Percentiles rank a stretch among this genome's conserved stretches.
These are phyloP conservation scores for Andrena fulva DNA, from an alignment of 2,888 invertebrate species.

Conservation along the genomic window DNA sequence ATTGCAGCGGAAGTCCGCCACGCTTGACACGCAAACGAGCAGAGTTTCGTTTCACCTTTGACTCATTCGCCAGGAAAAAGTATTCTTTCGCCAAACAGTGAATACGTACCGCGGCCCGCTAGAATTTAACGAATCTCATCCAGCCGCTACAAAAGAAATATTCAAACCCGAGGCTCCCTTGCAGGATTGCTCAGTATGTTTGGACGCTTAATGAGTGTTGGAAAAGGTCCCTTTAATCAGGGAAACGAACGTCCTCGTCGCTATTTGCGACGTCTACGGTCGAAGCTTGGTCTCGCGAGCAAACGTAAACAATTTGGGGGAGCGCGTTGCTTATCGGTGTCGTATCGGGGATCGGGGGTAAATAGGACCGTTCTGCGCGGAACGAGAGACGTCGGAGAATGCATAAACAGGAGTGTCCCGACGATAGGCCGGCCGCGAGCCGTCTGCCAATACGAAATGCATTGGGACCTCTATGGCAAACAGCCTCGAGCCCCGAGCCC, in stretches of 20 bases:
- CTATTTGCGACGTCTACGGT: neutral
- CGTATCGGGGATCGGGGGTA: constrained; percentile 22
- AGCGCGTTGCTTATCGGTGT: constrained; percentile 25
- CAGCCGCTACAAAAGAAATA: too few species aligned
- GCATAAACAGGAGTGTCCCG: constrained; percentile 69
- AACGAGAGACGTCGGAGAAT: constrained; percentile 37
- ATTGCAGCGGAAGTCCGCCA: too few species aligned
- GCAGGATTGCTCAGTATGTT: too few species aligned
- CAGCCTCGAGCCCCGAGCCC: constrained; percentile 58
- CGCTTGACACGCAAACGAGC: too few species aligned
- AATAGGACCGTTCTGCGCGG: constrained; percentile 1
- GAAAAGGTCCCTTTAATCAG: neutral
- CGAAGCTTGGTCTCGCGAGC: constrained; percentile 17
- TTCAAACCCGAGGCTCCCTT: too few species aligned
- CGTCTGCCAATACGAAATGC: constrained; percentile 69
- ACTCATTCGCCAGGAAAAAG: too few species aligned
- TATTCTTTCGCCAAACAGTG: too few species aligned
- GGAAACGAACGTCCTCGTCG: neutral
- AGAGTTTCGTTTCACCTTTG: too few species aligned
- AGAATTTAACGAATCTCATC: too few species aligned
- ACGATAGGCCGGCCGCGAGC: constrained; percentile 61
- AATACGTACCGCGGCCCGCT: too few species aligned
- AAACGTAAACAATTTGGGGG: constrained; percentile 44
- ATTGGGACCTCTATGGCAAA: constrained; percentile 74
- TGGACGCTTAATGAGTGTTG: too few species aligned